Conservation (phyloP, 2,113 vertebrate genomes). For the Stegastes partitus region DNA sequence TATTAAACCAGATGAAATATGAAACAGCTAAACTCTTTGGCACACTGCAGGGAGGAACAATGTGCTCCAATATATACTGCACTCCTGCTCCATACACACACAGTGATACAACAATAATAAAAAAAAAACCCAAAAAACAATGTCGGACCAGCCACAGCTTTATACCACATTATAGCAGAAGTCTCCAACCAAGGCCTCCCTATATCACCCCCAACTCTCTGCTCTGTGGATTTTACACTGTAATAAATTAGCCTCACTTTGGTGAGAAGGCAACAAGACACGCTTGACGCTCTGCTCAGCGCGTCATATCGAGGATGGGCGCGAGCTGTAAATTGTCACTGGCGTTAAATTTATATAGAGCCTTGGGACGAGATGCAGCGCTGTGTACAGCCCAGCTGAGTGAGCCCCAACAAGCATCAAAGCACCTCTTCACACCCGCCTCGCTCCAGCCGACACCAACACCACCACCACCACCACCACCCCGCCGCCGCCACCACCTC, state of each 20-base stretch:
- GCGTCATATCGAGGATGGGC: constrained; percentile 73
- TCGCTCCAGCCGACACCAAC: constrained; percentile 48
- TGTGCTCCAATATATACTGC: constrained; percentile 10
- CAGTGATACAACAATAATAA: constrained; percentile 54
- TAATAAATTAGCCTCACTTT: constrained; percentile 83
- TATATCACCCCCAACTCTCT: constrained; percentile 46
- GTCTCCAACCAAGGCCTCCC: constrained; percentile 67
- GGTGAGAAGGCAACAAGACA: constrained; percentile 73
- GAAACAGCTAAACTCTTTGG: constrained; percentile 27
- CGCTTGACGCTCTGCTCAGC: constrained; percentile 63
- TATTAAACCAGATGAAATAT: constrained; percentile 38
- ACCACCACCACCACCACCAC: constrained; percentile 69
- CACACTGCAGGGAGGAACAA: constrained; percentile 1
- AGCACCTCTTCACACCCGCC: constrained; percentile 41
- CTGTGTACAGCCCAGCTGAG: constrained; percentile 71
- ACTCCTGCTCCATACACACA: constrained; percentile 12
- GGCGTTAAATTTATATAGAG: constrained; percentile 80
- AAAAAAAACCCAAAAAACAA: constrained; percentile 62
- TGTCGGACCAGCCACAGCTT: constrained; percentile 56
- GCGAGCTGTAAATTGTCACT: constrained; percentile 82
- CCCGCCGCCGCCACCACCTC: constrained; percentile 72
- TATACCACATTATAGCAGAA: constrained; percentile 51
- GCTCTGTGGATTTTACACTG: constrained; percentile 74
- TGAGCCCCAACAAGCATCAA: constrained; percentile 77
- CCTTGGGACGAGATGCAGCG: constrained; percentile 74